These are phyloP conservation scores for Paradoxurus hermaphroditus DNA, from an alignment of 2,113 vertebrate species.

Conservation along the genomic window DNA sequence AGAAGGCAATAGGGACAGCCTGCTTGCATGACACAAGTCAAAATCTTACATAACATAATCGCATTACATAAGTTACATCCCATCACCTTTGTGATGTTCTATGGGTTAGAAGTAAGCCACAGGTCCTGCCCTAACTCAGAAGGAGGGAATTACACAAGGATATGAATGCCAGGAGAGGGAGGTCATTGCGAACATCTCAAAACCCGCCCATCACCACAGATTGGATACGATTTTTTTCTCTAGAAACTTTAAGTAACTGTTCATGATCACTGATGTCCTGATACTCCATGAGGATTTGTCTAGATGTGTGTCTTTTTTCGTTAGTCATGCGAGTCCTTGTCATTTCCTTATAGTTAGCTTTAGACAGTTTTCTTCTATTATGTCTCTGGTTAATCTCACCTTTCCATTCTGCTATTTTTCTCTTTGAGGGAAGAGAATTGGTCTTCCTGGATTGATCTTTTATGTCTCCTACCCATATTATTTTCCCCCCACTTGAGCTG, in stretches of 20 bases:
- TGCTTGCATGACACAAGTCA: too few species aligned
- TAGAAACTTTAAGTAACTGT: background rate
- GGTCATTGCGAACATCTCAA: background rate
- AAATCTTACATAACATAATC: background rate
- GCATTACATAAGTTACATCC: background rate
- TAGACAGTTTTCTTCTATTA: background rate
- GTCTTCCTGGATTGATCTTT: background rate
- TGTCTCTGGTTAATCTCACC: background rate
- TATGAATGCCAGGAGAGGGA: background rate
- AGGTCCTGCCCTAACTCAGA: background rate
- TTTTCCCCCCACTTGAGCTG: background rate
- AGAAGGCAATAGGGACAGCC: background rate
- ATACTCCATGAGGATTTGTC: background rate
- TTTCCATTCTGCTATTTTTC: background rate
- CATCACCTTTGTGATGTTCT: background rate
- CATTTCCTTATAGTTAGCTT: background rate
- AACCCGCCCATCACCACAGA: background rate
- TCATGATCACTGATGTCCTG: background rate
- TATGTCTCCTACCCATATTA: background rate
- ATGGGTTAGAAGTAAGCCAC: background rate
- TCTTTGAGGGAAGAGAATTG: background rate
- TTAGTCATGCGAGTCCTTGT: background rate
- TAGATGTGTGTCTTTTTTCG: background rate
- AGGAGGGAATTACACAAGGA: background rate
- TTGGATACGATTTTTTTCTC: background rate